Base-by-base conservation (phyloP, 2,797 vertebrate genomes). In the Arctocebus calabarensis region DNA sequence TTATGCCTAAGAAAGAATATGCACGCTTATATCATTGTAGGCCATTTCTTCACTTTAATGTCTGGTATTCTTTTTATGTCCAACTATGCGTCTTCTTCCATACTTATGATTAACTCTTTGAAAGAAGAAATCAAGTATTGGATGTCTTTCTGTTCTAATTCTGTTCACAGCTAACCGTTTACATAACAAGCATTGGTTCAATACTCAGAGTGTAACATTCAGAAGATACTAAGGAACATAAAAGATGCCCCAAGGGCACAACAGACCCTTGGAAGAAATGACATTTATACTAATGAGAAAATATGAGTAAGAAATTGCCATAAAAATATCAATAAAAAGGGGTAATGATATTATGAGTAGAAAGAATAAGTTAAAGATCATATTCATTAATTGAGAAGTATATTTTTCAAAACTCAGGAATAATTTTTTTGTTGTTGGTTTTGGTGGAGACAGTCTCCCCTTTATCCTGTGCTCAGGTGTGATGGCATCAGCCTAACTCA, bases 41-140 rank as follows among this genome's bases (percentile, higher is more conserved):
- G 48, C 7, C 19, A 27, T 84, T 92, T 75, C 57, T 87, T 90
- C 27, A 75, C 5, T 45, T 70, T 62, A 52, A 27, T 68, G 5
- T 71, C 19, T 45, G 66, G 71, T 82, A 22, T 82, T 90, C 55
- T 91, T 27, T 32, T 81, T 90, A 68, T 71, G 3, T 70, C 64
- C 40, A 88, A 25, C 7, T 52, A 55, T 17, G 11, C 20, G 77
- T 43, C 13, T 4, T 88, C 13, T 57, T 93, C 64, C 61, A 57
- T 91, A 70, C 0, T 94, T 34, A 61, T 27, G 66, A 62, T 45
- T 62, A 48, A 55, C 9, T 5, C 32, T 90, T 92, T 29, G 57
- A 84, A 77, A 66, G 48, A 94, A 52, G n/a, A 93, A 70, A 81
- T 5, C 13, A 78, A 55, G 79, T 61, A 70, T 90, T 75, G 25